Percentiles rank a stretch among this genome's conserved stretches.
These are phyloP conservation scores for Odontamblyopus lacepedii DNA, from an alignment of 2,797 vertebrate genomes.

Conservation along the genomic window DNA sequence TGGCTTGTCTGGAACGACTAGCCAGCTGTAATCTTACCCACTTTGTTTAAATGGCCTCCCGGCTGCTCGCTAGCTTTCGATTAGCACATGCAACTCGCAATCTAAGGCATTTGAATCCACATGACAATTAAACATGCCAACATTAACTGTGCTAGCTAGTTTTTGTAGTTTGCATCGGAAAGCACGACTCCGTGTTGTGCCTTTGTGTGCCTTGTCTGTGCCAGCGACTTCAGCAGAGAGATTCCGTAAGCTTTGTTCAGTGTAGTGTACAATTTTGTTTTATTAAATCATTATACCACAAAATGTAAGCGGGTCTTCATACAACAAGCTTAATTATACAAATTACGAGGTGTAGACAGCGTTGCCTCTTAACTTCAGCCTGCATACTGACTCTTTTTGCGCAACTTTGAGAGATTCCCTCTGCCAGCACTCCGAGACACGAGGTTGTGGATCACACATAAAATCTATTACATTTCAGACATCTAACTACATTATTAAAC, in stretches of 20 bases:
- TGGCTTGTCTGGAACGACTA: slow-evolving; percentile 51
- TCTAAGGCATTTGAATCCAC: background rate
- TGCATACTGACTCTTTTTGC: slow-evolving; percentile 21
- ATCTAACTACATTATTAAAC: background rate
- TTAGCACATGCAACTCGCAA: slow-evolving; percentile 12
- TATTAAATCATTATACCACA: background rate
- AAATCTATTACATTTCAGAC: background rate
- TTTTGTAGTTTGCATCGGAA: slow-evolving; percentile 47
- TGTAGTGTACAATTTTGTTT: background rate
- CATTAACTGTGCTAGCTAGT: slow-evolving; percentile 16
- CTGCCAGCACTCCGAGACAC: background rate
- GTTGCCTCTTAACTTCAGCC: background rate
- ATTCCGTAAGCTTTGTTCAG: slow-evolving; percentile 16
- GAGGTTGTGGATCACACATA: background rate
- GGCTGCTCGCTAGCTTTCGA: slow-evolving; percentile 38
- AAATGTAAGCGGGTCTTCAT: background rate
- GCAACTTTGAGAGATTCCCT: slow-evolving; percentile 30
- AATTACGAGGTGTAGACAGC: background rate
- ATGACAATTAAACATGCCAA: background rate
- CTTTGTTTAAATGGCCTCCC: slow-evolving; percentile 78
- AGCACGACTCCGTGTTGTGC: slow-evolving; percentile 45
- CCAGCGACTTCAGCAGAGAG: slow-evolving; percentile 17
- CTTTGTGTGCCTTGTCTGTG: slow-evolving; percentile 32
- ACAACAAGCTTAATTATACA: background rate
- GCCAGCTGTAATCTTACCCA: slow-evolving; percentile 67